A percentile compares a stretch with the other conserved stretches of the same genome.
Conservation (phyloP, 2,113 vertebrate species). For the Colius striatus region DNA sequence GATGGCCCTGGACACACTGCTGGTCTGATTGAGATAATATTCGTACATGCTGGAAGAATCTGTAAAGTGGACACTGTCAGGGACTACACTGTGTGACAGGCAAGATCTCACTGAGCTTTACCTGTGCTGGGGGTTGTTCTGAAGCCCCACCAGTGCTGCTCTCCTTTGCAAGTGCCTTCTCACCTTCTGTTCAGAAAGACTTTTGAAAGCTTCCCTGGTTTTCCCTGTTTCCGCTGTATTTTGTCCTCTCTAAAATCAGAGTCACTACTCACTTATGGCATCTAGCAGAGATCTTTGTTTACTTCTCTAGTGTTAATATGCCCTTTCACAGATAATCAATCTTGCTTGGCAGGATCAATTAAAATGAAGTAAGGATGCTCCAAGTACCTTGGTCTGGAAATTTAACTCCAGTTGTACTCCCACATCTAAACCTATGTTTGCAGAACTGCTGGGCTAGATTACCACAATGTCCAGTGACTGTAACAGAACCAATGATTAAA, state of each 20-base stretch:
- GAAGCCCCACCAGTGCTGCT: not conserved
- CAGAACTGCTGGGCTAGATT: not conserved
- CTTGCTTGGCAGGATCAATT: conserved; percentile 61
- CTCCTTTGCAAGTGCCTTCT: not conserved
- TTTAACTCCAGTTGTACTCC: not conserved
- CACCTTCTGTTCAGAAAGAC: not conserved
- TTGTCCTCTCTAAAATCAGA: not conserved
- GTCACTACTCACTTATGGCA: not conserved
- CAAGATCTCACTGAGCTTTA: not conserved
- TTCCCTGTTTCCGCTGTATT: not conserved
- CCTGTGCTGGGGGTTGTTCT: not conserved
- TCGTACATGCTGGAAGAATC: not conserved
- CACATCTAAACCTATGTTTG: rapidly evolving
- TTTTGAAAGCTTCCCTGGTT: not conserved
- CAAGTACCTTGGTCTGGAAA: not conserved
- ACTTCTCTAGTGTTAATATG: not conserved
- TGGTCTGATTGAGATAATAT: not conserved
- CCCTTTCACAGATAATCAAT: conserved; percentile 42
- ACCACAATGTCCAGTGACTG: not conserved
- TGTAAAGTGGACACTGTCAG: rapidly evolving
- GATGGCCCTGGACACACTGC: not conserved
- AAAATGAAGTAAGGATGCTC: conserved; percentile 24
- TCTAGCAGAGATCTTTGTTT: conserved; percentile 32
- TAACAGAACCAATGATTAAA: not conserved
- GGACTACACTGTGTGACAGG: rapidly evolving